phyloP scores from a whole-genome alignment of 2,113 vertebrate genomes.

The Eira barbara region DNA sequence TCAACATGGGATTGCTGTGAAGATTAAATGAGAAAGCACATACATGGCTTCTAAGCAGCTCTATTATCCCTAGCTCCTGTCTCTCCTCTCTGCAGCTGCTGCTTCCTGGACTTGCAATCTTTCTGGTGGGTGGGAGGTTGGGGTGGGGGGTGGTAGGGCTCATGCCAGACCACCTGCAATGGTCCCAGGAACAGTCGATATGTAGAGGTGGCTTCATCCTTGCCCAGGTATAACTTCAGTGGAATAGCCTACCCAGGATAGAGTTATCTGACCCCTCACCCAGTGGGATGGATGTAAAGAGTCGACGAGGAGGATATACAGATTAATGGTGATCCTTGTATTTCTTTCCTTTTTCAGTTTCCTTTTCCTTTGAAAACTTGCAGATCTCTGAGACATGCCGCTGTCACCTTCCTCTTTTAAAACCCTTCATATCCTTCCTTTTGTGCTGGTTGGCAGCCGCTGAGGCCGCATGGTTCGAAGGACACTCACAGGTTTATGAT shows the following conservation, averaged over 20 bases:
- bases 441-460: background rate
- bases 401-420: slow-evolving; percentile 31
- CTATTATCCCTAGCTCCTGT: background rate
- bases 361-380: slow-evolving; percentile 39
- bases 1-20: background rate
- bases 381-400: background rate
- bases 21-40: background rate
- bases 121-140: background rate
- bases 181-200: background rate
- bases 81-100: background rate
- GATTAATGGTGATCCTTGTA: background rate
- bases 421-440: background rate
- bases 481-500: rapidly evolving
- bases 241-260: background rate
- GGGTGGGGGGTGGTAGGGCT: background rate
- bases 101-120: background rate
- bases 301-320: too few relatives aligned
- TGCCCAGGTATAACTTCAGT: background rate
- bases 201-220: background rate
- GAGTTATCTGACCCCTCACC: background rate
- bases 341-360: slow-evolving; percentile 54
- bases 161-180: background rate
- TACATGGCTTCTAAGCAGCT: background rate
- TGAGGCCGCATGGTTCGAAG: rapidly evolving
- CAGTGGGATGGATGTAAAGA: background rate